Percentiles rank a stretch among this genome's conserved stretches.
phyloP scores from a whole-genome alignment of 2,113 vertebrate genomes.

The Gallinago media region DNA sequence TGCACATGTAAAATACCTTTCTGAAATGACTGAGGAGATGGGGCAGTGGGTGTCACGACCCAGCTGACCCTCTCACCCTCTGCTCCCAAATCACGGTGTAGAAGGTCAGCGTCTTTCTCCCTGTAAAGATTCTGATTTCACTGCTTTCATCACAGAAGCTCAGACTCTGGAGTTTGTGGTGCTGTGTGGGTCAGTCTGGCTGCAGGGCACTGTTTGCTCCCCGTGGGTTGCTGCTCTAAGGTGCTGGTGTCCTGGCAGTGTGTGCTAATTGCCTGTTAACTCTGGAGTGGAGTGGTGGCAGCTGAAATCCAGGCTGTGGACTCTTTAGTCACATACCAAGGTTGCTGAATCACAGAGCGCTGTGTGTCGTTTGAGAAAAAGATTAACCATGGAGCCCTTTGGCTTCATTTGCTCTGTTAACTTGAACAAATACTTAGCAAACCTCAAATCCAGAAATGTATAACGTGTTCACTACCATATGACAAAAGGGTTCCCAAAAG shows the following conservation, averaged over 20 bases:
- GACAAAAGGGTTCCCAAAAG: not conserved
- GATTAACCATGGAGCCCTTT: not conserved
- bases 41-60: not conserved
- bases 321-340: not conserved
- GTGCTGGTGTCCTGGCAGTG: not conserved
- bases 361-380: not conserved
- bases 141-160: not conserved
- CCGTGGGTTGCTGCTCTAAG: not conserved
- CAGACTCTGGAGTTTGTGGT: not conserved
- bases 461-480: not conserved
- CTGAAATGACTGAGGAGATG: not conserved
- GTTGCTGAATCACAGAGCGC: constrained; percentile 25
- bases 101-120: not conserved
- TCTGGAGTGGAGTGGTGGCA: not conserved
- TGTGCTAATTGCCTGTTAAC: not conserved
- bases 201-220: not conserved
- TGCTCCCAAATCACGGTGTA: not conserved
- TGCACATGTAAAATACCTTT: not conserved
- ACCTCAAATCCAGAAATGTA: not conserved
- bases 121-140: not conserved
- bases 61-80: not conserved
- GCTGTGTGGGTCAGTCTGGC: not conserved
- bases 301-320: not conserved
- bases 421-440: not conserved
- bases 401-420: not conserved